Evolutionary conservation across 2,113 vertebrate genomes (phyloP).

Genomic region (Aldabrachelys gigantea): DNA sequence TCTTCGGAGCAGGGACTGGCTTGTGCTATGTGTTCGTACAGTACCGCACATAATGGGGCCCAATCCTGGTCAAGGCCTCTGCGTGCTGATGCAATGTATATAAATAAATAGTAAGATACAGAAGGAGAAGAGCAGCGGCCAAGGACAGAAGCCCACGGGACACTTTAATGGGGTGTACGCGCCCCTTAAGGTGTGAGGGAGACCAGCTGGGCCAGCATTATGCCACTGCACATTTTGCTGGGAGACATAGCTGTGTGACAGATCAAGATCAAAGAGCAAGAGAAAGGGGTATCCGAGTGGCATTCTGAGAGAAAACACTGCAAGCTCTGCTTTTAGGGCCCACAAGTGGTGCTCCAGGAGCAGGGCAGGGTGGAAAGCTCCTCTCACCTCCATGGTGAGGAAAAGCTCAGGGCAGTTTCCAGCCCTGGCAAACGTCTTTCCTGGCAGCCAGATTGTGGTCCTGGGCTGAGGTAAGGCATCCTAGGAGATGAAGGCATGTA

Average conservation of each 20-base stretch:
- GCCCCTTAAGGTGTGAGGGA: not conserved
- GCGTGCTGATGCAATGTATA: not conserved
- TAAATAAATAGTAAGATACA: not conserved
- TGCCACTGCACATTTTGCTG: not conserved
- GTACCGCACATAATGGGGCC: not conserved
- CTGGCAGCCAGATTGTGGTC: not conserved
- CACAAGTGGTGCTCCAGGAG: not conserved
- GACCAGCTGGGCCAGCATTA: not conserved
- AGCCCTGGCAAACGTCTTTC: not conserved
- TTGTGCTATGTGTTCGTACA: not conserved
- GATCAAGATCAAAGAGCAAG: not conserved
- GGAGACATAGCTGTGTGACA: not conserved
- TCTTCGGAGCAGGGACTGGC: not conserved
- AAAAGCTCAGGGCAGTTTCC: not conserved
- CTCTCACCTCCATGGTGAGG: not conserved
- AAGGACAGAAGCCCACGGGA: not conserved
- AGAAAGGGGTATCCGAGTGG: not conserved
- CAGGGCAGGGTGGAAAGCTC: not conserved
- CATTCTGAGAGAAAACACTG: not conserved
- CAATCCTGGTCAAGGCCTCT: not conserved
- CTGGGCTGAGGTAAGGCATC: not conserved
- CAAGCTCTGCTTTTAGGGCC: not conserved
- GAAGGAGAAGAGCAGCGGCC: not conserved
- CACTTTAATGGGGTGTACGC: not conserved
- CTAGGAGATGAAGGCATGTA: not conserved